These are phyloP conservation scores for Choloepus hoffmanni DNA, from an alignment of 2,113 vertebrate genomes.

Conservation along the genomic window DNA sequence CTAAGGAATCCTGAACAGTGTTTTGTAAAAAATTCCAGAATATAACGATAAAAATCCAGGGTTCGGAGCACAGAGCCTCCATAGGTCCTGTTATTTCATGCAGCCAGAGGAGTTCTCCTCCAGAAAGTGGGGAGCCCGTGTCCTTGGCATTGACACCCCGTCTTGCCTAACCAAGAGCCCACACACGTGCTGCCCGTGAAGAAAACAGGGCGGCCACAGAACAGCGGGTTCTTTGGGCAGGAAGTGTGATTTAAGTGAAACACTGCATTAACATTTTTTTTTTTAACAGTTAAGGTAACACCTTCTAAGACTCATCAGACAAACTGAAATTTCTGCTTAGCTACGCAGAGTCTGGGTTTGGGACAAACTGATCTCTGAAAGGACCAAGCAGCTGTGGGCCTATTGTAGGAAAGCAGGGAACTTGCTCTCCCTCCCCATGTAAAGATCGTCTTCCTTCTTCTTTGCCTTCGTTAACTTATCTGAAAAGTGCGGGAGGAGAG, in stretches of 20 bases:
- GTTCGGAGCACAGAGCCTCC: background rate
- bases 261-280: background rate
- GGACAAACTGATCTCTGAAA: constrained; percentile 28
- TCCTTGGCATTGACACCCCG: background rate
- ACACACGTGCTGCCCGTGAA: background rate
- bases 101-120: background rate
- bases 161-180: background rate
- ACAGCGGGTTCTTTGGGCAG: background rate
- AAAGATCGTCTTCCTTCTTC: background rate
- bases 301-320: background rate
- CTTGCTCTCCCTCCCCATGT: constrained; percentile 14
- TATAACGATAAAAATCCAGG: background rate
- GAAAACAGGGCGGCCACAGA: background rate
- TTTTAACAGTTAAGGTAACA: background rate
- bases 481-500: background rate
- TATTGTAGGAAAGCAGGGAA: constrained; percentile 31
- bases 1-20: background rate
- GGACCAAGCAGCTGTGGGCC: background rate
- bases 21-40: background rate
- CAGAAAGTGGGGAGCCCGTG: background rate
- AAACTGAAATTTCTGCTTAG: constrained; percentile 31
- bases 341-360: background rate
- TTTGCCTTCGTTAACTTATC: background rate
- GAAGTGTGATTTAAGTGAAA: background rate
- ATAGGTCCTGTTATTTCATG: background rate